Base-by-base conservation (phyloP, 53 echinoderm and acorn worm species). In the Patiria pectinifera region DNA sequence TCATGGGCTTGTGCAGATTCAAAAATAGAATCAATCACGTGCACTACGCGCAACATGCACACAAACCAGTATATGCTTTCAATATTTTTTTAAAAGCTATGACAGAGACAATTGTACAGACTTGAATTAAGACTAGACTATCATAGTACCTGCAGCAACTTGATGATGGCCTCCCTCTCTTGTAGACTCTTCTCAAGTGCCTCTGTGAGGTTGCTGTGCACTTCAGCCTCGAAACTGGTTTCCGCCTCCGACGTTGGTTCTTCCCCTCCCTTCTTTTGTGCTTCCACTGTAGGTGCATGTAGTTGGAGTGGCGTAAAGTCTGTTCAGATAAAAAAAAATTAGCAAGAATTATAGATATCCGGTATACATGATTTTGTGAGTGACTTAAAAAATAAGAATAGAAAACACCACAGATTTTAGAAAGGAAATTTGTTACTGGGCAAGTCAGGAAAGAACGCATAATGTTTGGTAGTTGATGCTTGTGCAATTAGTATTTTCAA, bases 81-180 rank as follows among this genome's bases (percentile, higher is more conserved):
- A 35, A 35, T 35, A 35, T 35, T 35, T 35, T 35, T 77, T 44
- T 6, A 6, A 77, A 21, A 77, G 35, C 35, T 53, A 46, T 46
- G 45, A 11, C 74, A 74, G 74, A 23, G 74, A n/a, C 5, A 16
- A 74, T 9, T 83, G 10, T 10, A 21, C 22, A 5, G 84, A 53
- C 84, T 63, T 62, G 84, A 35, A 19, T 19, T 11, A 58, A 87
- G 87, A 9, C 76, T 2, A 76, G 76, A 61, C 4, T 19, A 24
- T 3, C 12, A 48, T 26, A 19, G 44, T 90, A 90, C 90, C 91
- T 96, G 95, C 49, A 98, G 91, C 13, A 98, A 82, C 23, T 78
- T 94, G 81, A 98, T 96, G 62, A 98, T 91, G 81, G 95, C 95
- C 86, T 98, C 98, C 72, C 98, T 74, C 92, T 96, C 94, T 81